Evolutionary conservation across 1,140 invertebrate species (phyloP), one percentile per base, ranked within the genome.

Genomic region (Sarcophaga peregrina): DNA sequence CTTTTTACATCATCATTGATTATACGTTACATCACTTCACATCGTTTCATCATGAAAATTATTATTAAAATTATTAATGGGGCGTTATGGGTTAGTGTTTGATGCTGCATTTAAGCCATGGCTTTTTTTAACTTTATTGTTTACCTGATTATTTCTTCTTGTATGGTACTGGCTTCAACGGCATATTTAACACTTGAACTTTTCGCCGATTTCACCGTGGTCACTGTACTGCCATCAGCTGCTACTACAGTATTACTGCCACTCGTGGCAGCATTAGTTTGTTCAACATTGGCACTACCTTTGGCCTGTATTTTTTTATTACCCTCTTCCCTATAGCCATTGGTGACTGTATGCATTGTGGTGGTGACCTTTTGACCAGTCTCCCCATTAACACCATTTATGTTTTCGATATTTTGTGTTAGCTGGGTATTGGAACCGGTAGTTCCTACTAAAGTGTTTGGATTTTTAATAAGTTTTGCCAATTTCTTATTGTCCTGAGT

Each of bases 141-240:
- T 37, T 89, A 89, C 88, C 88, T 89, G 85, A 86, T 87, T 7
- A 86, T 85, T 85, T 88, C 86, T 84, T 89, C 88, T 85, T 88
- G 87, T 83, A 88, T 85, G 76, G 87, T 86, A 85, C 87, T 88
- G 25, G 88, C 88, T 84, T 87, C 87, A 58, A 89, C 87, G 85
- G 86, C 86, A 84, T 89, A 90, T 86, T 90, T 87, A 8, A 88
- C 80, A 20, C 84, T 86, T 37, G 84, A 84, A 37, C 84, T 84
- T 72, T 85, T 85, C 5, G 84, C 80, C 52, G 87, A 84, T 17
- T 86, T 80, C 7, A 84, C 84, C 13, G 86, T 89, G 83, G 85
- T 88, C 8, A 87, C 84, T 50, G 82, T 82, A 13, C 84, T 85
- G 17, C 87, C 88, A 58, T 90, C 88, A 0, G 84, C n/a, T 6